A percentile compares a stretch with the other conserved stretches of the same genome.
phyloP scores from a whole-genome alignment of 1,140 invertebrate genomes.

The Drosophila willistoni region DNA sequence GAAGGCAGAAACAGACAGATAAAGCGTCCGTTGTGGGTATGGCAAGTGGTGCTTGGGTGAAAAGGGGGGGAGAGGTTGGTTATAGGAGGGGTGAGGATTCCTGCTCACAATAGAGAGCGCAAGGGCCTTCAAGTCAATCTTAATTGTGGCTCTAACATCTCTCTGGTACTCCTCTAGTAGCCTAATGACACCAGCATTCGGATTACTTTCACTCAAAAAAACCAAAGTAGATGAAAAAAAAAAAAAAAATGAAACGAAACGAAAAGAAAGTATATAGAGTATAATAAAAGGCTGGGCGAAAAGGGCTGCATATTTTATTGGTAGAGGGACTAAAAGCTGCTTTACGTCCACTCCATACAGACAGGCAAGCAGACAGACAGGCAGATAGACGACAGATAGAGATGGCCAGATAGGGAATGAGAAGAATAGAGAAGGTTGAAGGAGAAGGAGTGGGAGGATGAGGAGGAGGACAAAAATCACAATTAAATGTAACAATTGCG shows the following conservation, averaged over 20 bases:
- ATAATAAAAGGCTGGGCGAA: constrained; percentile 15
- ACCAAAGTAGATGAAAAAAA: neutral
- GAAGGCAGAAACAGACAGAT: constrained; percentile 44
- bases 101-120: constrained; percentile 10
- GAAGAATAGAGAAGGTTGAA: neutral
- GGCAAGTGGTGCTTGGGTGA: neutral
- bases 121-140: constrained; percentile 69
- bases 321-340: constrained; percentile 36
- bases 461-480: constrained; percentile 75
- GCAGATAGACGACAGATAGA: neutral
- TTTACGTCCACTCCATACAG: constrained; percentile 29
- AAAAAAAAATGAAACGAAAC: constrained; percentile 18
- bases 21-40: constrained; percentile 29
- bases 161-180: constrained; percentile 21
- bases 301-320: constrained; percentile 73
- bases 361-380: neutral
- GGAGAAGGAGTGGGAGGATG: neutral
- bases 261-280: neutral
- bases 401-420: neutral
- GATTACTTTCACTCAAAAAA: constrained; percentile 73
- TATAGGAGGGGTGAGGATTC: neutral
- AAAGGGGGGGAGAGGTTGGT: neutral
- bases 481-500: constrained; percentile 81
- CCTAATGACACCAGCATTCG: constrained; percentile 76
- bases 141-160: constrained; percentile 60